These are phyloP conservation scores for Griposia aprilina DNA, from an alignment of 2,888 invertebrate species.

Conservation along the genomic window DNA sequence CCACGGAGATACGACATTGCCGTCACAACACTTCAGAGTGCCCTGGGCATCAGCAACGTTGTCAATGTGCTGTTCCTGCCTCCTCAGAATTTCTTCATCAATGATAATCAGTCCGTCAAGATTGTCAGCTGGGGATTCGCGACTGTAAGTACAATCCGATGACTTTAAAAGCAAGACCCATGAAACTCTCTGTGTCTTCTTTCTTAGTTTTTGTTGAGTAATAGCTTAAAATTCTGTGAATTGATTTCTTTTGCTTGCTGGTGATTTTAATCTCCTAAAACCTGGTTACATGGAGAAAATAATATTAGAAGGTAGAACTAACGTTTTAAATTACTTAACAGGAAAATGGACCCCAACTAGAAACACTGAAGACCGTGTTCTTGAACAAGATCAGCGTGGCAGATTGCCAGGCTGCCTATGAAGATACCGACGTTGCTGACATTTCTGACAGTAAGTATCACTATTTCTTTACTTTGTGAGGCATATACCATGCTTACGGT, in stretches of 20 bases:
- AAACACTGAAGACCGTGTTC: slow-evolving; percentile 70
- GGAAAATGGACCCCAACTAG: slow-evolving; percentile 72
- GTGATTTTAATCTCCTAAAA: not conserved
- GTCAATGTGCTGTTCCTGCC: slow-evolving; percentile 76
- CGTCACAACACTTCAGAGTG: slow-evolving; percentile 60
- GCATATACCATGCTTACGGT: not conserved
- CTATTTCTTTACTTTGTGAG: not conserved
- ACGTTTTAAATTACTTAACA: slow-evolving; percentile 38
- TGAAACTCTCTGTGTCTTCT: not conserved
- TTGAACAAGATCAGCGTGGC: slow-evolving; percentile 72
- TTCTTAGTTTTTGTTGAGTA: not conserved
- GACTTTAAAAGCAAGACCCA: not conserved
- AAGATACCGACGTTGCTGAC: slow-evolving; percentile 47
- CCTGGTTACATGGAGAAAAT: not conserved
- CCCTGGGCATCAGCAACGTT: slow-evolving; percentile 69
- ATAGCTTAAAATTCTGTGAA: not conserved
- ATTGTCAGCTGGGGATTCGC: slow-evolving; percentile 83
- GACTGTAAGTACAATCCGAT: slow-evolving; percentile 53
- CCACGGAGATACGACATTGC: slow-evolving; percentile 77
- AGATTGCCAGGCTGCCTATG: slow-evolving; percentile 67
- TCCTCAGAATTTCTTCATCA: slow-evolving; percentile 68
- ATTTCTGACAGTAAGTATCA: slow-evolving; percentile 76
- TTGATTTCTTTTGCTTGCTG: not conserved
- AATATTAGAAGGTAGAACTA: not conserved
- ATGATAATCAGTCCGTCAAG: slow-evolving; percentile 70